Evolutionary conservation across 2,797 vertebrate genomes (phyloP), one percentile per base, ranked within the genome.

Genomic region (Corythornis leucogaster): DNA sequence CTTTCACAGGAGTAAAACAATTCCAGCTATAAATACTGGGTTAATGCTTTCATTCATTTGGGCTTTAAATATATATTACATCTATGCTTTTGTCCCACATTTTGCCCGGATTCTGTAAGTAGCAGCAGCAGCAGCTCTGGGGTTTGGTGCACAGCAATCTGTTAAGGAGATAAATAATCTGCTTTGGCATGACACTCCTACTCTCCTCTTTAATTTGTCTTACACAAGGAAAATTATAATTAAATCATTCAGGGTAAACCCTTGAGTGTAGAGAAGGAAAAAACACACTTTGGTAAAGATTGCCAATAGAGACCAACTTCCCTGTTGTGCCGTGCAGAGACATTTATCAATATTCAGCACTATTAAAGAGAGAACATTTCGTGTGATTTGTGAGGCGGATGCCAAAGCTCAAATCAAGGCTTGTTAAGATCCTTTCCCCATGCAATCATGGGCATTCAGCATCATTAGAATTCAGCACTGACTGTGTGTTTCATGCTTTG

Each of bases 91-190:
- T 95, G 96, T 97, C 98, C 98, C 98, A 97, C 95, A 97, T 98
- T 97, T 96, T 38, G 97, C 97, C 97, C 96, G 85, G 97, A 87
- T 95, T 94, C 94, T 79, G 50, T 76, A 95, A 96, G 94, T 96
- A 95, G 95, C 94, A 97, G 96, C 97, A 96, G 97, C 97, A 96
- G 96, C 97, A 98, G 98, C 99, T 98, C 97, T 96, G 98, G 98
- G 98, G 96, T 98, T 98, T 98, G 98, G 97, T 98, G 98, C 98
- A 94, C 97, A 97, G 98, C 98, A 98, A 98, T 99, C 98, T 98
- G 98, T 99, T 98, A 98, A 98, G 97, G 98, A 99, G 98, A 99
- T 98, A 99, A 99, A 99, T 99, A 98, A 99, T 99, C 98, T 98
- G 98, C 98, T 99, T 98, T 98, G 98, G 98, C 98, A 97, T 97